A percentile compares a stretch with the other conserved stretches of the same genome.
Evolutionary conservation across 2,888 invertebrate species (phyloP).

Genomic region (Alloplasta piceator): DNA sequence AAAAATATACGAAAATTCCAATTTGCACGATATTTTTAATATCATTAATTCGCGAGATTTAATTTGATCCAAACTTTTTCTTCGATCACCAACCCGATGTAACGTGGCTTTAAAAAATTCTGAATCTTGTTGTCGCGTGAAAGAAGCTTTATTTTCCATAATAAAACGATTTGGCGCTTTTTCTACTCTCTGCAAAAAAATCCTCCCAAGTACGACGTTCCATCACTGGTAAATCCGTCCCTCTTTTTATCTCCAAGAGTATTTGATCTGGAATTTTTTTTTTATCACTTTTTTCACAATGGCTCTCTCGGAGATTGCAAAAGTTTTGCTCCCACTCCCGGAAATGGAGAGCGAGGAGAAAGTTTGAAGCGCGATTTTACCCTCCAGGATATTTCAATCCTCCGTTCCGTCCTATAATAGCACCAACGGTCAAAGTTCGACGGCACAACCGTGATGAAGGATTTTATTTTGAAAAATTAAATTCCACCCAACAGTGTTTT

Average conservation of each 20-base stretch:
- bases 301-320: not conserved
- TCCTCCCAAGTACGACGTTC: not conserved
- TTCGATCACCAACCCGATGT: too few relatives aligned
- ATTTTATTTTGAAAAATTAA: conserved; percentile 1
- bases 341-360: not conserved
- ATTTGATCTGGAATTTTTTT: not conserved
- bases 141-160: too few relatives aligned
- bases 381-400: not conserved
- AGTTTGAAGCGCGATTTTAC: not conserved
- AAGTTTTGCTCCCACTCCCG: not conserved
- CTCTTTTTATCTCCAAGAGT: not conserved
- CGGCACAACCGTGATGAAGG: not conserved
- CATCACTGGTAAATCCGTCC: not conserved
- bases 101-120: too few relatives aligned
- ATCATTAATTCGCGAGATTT: too few relatives aligned
- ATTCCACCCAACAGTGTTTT: not conserved
- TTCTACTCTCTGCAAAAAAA: not conserved
- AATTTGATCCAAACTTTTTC: too few relatives aligned
- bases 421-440: not conserved
- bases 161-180: too few relatives aligned
- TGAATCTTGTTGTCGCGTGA: too few relatives aligned
- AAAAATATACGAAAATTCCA: too few relatives aligned
- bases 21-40: too few relatives aligned
- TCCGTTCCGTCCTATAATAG: not conserved
- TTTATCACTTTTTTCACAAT: not conserved